Base-by-base conservation (phyloP, 2,797 vertebrate species). In the Enteromius radiatus region DNA sequence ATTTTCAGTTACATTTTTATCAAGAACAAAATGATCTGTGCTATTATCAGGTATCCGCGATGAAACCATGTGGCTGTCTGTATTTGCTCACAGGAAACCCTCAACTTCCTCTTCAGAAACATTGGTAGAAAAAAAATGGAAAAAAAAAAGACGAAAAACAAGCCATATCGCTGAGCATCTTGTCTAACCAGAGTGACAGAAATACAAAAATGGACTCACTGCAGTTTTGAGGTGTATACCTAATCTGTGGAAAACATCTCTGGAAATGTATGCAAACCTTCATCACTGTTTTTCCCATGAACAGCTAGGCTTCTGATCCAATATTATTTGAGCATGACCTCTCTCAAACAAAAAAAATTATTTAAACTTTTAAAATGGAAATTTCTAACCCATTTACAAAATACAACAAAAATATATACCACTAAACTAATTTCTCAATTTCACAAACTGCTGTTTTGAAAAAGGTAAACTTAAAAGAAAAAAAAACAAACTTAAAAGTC, bases 41-140 rank as follows among this genome's bases (percentile, higher is more conserved):
- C 19, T 43, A 33, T 56, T 45, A 74, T 65, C 82, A 54, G 33
- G 33, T 38, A 61, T 81, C 79, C n/a, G 69, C 38, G 41, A 41
- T 41, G 19, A 71, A 77, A n/a, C 21, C 17, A 21, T 74, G 71
- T 36, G 63, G 17, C 2, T 23, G 63, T n/a, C 12, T 59, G 26
- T 38, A 6, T 38, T 59, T 54, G 36, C 17, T 26, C 64, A 49
- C 71, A 80, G 70, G 81, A 86, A 85, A 85, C 73, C 59, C 76
- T 56, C 21, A 28, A 31, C 63, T 86, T 86, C 78, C 82, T 70
- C 68, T 75, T 77, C 59, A 49, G 81, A 68, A 61, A 19, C 8
- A 47, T 1, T 31, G 36, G 54, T 41, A 43, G 10, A 52, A 73
- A 65, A 45, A 19, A 43, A 31, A 31, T 41, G 15, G 33, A 45